Evolutionary conservation across 2,888 invertebrate species (phyloP), one percentile per base, ranked within the genome.

Genomic region (Idaea straminata): DNA sequence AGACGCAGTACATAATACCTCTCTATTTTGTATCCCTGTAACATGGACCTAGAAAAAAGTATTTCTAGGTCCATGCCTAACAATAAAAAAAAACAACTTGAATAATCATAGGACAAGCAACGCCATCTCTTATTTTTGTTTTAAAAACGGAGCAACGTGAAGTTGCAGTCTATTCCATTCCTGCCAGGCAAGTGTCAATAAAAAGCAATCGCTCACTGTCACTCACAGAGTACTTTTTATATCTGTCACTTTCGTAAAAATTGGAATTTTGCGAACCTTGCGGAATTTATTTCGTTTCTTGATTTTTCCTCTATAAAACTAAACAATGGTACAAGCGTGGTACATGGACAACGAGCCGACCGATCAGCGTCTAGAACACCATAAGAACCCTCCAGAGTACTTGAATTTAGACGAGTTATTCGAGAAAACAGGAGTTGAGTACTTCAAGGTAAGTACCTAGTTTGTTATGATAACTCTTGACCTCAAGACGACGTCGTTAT

Each of bases 291-390:
- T 15, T 15, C 36, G 38, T 63, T 38, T 61, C 34, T 38, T 15
- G 16, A 61, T n/a, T 59, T 59, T 16, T 15, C 34, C 57, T 57
- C 1, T 47, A 34, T 38, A 57, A 13, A 7, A 57, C n/a, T 57
- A 58, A 74, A 94, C 87, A 82, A 98, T 98, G 98, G 98, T 98
- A 34, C 94, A 94, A 77, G 96, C 95, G 15, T 99, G 98, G 98
- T 97, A 94, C 79, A 97, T 97, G 97, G 95, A 96, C 74, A 93
- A 93, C 59, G 89, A 93, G 15, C 83, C 83, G 15, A 84, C 66
- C 35, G 98, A 99, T 85, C 98, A 98, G 87, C 94, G 97, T 38
- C 84, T 96, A 72, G 96, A 97, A 79, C 98, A 98, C 82, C 97
- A 98, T 75, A 94, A 93, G 64, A 93, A 94, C 75, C 98, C 98